Evolutionary conservation across 2,113 vertebrate genomes (phyloP).

Genomic region (Eidolon helvum): DNA sequence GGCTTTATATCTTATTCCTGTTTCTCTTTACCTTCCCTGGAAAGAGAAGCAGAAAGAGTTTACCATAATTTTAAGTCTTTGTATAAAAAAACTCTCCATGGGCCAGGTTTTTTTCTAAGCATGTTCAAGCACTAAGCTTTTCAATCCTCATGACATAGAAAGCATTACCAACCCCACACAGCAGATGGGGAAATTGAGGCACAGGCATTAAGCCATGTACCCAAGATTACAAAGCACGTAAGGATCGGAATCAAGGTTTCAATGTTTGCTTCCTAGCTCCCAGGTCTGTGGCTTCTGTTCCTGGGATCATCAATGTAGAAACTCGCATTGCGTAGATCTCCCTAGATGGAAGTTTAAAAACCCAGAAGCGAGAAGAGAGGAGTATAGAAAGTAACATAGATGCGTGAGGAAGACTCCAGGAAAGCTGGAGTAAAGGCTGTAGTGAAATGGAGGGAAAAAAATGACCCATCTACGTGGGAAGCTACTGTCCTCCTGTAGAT

Average conservation of each 20-base stretch:
- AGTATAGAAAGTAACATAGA: neutral
- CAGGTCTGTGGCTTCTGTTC: fast-evolving
- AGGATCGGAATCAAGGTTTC: neutral
- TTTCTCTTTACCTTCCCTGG: neutral
- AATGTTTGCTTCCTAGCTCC: fast-evolving
- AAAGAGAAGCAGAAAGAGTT: neutral
- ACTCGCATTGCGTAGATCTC: neutral
- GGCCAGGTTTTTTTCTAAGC: neutral
- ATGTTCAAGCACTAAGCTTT: neutral
- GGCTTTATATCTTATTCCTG: neutral
- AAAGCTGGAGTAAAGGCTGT: neutral
- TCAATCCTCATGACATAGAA: neutral
- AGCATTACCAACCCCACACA: neutral
- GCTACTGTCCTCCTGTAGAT: fast-evolving
- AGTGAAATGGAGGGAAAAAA: neutral
- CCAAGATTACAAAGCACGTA: neutral
- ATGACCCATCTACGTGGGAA: neutral
- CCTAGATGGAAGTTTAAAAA: neutral
- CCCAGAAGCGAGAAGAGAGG: neutral
- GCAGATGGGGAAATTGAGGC: neutral
- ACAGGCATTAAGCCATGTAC: neutral
- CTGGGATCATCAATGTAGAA: neutral
- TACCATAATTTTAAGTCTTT: neutral
- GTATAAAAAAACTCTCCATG: neutral
- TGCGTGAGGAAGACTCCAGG: neutral